Evolutionary conservation across 2,113 vertebrate genomes (phyloP).

Genomic region (Athene noctua): DNA sequence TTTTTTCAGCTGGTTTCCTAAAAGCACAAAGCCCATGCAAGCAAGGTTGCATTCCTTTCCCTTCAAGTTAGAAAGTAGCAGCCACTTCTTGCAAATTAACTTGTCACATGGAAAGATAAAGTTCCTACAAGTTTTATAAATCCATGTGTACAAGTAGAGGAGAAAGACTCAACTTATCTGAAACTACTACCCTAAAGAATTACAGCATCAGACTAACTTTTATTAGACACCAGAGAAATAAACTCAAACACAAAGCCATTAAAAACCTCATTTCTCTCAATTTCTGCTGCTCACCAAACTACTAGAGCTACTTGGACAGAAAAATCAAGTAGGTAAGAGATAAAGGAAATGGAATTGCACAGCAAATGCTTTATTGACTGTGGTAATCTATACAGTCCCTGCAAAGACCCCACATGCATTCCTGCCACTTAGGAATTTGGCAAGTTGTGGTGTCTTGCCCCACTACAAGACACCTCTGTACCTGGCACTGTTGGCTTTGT

Average conservation of each 20-base stretch:
- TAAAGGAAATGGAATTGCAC: background rate
- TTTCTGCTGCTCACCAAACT: background rate
- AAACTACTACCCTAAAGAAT: background rate
- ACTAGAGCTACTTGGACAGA: background rate
- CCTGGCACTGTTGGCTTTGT: conserved; percentile 91
- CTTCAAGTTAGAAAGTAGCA: background rate
- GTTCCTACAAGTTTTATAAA: background rate
- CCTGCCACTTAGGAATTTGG: background rate
- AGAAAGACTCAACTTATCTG: background rate
- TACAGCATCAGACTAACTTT: background rate
- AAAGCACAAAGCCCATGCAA: background rate
- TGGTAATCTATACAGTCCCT: background rate
- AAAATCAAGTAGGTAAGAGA: background rate
- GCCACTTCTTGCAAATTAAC: background rate
- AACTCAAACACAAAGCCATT: background rate
- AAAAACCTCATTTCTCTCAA: rapidly evolving
- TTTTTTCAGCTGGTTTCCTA: background rate
- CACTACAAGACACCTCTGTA: background rate
- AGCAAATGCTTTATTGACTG: background rate
- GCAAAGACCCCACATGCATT: background rate
- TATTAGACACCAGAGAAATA: background rate
- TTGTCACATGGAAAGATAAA: background rate
- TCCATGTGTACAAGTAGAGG: background rate
- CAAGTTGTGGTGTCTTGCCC: background rate
- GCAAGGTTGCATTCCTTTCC: background rate